Evolutionary conservation across 2,888 invertebrate genomes (phyloP), one percentile per base, ranked within the genome.

Genomic region (Mythimna ferrago): DNA sequence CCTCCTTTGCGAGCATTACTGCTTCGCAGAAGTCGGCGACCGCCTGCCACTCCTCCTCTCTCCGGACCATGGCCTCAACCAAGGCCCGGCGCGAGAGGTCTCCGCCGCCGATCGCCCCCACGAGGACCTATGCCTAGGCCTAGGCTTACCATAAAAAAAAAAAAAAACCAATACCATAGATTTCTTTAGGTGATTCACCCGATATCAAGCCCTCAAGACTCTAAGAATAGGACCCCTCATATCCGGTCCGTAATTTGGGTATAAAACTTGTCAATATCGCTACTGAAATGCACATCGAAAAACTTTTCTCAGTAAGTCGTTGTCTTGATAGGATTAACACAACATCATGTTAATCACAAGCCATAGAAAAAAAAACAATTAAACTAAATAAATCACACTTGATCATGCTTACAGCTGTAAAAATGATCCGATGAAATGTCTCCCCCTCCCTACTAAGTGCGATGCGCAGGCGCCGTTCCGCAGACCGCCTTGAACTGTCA

Each of bases 341-440:
- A 71, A 71, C 71, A 70, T 26, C 32, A 61, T 60, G 19, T 64
- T 63, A 69, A 76, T 79, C 67, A 81, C 76, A 69, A 58, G 56
- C 32, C 57, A 72, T 60, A 81, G 14, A 56, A 11, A 63, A 76
- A 84, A 79, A 78, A 84, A 88, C 85, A 82, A 85, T 76, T 72
- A 73, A 61, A 70, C 64, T 65, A 81, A 87, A 89, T 89, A 90
- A 92, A 92, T 90, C 87, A 86, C 81, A 86, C 85, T 88, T 91
- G 90, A 92, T 89, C 82, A 86, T 85, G 85, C 86, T 83, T 90
- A 92, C 94, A 94, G 94, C 94, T 95, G 95, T 94, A 93, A 94
- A 94, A 94, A 93, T 93, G 89, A 94, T 93, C 90, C 84, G 85
- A 87, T 91, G 86, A 91, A 90, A 92, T 90, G 82, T 87, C 87